Base-by-base conservation (phyloP, 1,140 invertebrate species). In the Listronotus oregonensis region DNA sequence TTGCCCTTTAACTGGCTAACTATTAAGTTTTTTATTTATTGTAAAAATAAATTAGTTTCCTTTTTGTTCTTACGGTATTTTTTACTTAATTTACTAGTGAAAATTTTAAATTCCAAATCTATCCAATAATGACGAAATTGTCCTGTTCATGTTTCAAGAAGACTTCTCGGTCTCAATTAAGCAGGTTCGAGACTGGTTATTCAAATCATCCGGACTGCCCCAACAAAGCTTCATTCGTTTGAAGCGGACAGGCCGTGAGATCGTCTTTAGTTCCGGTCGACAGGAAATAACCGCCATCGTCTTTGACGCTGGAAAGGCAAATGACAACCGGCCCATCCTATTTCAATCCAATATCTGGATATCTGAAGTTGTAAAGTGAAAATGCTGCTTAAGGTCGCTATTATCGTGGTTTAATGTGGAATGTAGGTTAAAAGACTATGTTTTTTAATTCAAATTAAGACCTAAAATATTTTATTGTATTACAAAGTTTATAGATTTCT, bases 251-350 rank as follows among this genome's bases (percentile, higher is more conserved):
- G 62, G 60, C 49, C 56, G 58, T 54, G 52, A 55, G 60, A 64
- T 56, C 52, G 63, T 65, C 54, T 65, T 65, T 56, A 58, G 46
- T 65, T 65, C 55, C 63, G 63, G 54, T 65, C 63, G 54, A 64
- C 46, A 44, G 51, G 62, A 57, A 55, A 57, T 57, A 64, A 65
- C 55, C 54, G 47, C 44, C 54, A 52, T 34, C 54, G 55, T 64
- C 62, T 64, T 64, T 64, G 62, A 64, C 54, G 52, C 34, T 37
- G 52, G 62, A 64, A 64, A 64, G 62, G 52, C 62, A 57, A 64
- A 64, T 64, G 62, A 56, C 62, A 49, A 64, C 52, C 46, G 54
- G 55, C 40, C 63, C 55, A 21, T 58, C 63, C 54, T 65, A 58
- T 65, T 65, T 56, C 63, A 50, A 58, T 57, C 55, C 63, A 65